These are phyloP conservation scores for Myotis daubentonii DNA, from an alignment of 2,797 vertebrate genomes.

Conservation along the genomic window DNA sequence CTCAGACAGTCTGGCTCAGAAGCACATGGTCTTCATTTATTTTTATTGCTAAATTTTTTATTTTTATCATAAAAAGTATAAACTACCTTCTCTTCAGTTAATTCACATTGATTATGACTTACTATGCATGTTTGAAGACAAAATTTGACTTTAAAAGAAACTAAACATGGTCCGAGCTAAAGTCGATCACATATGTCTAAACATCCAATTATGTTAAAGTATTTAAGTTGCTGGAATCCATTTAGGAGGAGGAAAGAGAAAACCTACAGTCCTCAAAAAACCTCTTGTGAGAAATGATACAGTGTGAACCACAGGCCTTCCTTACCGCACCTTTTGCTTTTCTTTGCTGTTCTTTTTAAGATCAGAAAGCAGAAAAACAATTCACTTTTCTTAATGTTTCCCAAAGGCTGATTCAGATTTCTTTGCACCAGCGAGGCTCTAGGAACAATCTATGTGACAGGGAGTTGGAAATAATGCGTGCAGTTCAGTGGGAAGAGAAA, in stretches of 20 bases:
- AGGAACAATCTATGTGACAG: constrained; percentile 21
- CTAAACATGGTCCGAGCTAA: neutral
- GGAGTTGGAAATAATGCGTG: constrained; percentile 67
- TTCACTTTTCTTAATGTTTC: constrained; percentile 51
- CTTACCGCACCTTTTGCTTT: neutral
- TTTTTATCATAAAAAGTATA: neutral
- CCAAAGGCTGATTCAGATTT: constrained; percentile 72
- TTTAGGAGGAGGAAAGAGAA: neutral
- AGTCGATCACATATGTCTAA: neutral
- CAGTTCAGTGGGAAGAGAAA: constrained; percentile 60
- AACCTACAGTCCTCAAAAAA: neutral
- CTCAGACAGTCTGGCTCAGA: neutral
- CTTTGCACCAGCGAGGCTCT: constrained; percentile 36
- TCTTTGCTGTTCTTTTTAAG: neutral
- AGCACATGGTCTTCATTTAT: neutral
- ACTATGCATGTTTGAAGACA: neutral
- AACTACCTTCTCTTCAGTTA: neutral
- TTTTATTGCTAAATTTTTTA: neutral
- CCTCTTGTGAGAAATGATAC: neutral
- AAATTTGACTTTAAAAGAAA: neutral
- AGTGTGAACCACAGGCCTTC: neutral
- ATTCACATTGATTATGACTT: neutral
- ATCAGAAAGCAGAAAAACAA: neutral
- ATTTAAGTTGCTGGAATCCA: neutral
- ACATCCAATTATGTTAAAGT: neutral